These are phyloP conservation scores for Galerucella nymphaeae DNA, from an alignment of 2,888 invertebrate genomes.

Conservation along the genomic window DNA sequence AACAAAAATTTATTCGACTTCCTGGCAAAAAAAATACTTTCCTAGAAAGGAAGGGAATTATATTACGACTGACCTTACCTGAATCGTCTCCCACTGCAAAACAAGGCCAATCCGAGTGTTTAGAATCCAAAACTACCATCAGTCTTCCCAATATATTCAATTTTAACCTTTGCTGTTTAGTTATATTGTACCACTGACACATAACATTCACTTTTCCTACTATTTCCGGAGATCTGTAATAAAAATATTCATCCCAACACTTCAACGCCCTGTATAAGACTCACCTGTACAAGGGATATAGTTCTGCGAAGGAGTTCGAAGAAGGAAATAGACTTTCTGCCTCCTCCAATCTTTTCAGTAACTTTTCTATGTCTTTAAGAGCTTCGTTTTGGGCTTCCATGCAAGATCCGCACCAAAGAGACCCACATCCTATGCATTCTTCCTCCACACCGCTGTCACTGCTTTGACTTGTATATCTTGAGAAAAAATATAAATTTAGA, in stretches of 20 bases:
- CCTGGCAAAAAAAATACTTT: not conserved
- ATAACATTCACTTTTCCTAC: slow-evolving; percentile 80
- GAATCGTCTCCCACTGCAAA: slow-evolving; percentile 47
- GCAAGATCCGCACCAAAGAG: slow-evolving; percentile 78
- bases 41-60: not conserved
- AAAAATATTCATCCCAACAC: not conserved
- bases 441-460: slow-evolving; percentile 61
- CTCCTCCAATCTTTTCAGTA: slow-evolving; percentile 79
- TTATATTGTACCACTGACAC: slow-evolving; percentile 93
- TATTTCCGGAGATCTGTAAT: slow-evolving; percentile 73
- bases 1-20: not conserved
- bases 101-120: slow-evolving; percentile 56
- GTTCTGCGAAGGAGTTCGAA: slow-evolving; percentile 79
- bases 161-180: slow-evolving; percentile 84
- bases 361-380: slow-evolving; percentile 76
- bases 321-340: slow-evolving; percentile 88
- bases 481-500: not conserved
- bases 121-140: slow-evolving; percentile 64
- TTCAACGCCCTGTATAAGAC: not conserved
- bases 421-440: slow-evolving; percentile 76
- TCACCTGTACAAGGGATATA: slow-evolving; percentile 70
- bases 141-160: slow-evolving; percentile 79
- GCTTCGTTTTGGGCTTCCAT: slow-evolving; percentile 79
- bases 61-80: slow-evolving; percentile 22
- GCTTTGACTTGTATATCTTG: slow-evolving; percentile 50